phyloP scores from a whole-genome alignment of 2,888 invertebrate genomes.

The Alsophila aescularia region DNA sequence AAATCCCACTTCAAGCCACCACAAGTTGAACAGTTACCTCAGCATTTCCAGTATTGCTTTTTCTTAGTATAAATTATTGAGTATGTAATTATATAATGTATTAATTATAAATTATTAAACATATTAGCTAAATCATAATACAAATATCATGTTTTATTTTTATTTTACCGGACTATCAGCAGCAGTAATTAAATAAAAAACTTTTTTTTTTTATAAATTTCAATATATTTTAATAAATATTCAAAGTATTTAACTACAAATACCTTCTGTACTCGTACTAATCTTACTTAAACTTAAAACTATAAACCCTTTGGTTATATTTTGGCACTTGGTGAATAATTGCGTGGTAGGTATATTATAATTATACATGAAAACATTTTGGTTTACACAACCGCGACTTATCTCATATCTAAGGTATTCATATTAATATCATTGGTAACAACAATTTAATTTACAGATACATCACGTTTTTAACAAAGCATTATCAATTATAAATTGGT shows the following conservation, averaged over 20 bases:
- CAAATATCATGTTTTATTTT: neutral
- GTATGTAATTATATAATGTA: conserved; percentile 11
- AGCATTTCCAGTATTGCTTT: conserved; percentile 76
- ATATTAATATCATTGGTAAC: conserved; percentile 9
- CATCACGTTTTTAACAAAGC: neutral
- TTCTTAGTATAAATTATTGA: conserved; percentile 58
- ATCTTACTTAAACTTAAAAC: conserved; percentile 13
- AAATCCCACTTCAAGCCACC: conserved; percentile 72
- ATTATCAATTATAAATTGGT: neutral
- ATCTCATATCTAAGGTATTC: neutral
- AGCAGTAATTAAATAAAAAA: conserved; percentile 2
- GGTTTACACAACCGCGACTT: conserved; percentile 1
- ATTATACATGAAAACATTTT: neutral
- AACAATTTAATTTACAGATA: neutral
- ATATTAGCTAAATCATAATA: neutral
- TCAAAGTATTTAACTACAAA: conserved; percentile 4
- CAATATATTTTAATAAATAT: conserved; percentile 23
- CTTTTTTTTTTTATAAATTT: conserved; percentile 23
- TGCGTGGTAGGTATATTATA: neutral
- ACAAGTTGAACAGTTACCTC: conserved; percentile 66
- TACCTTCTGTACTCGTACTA: too few relatives aligned
- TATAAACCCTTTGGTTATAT: conserved; percentile 31
- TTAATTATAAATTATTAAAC: conserved; percentile 28
- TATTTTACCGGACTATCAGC: too few relatives aligned
- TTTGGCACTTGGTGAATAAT: conserved; percentile 27